Base-by-base conservation (phyloP, 1,140 invertebrate genomes). In the Lordiphosa clarofinis region DNA sequence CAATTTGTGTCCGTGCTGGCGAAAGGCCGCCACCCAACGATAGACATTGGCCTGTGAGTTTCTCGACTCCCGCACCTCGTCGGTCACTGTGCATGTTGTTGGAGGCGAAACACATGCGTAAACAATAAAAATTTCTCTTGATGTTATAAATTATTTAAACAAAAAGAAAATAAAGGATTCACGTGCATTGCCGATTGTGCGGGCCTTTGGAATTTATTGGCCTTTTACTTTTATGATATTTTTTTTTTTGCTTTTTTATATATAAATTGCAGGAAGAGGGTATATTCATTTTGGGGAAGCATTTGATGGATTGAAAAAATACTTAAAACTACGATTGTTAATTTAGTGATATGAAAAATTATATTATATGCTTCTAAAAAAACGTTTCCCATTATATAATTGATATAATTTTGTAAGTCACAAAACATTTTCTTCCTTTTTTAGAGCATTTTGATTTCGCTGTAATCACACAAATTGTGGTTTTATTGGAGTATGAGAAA, bases 11-110 rank as follows among this genome's bases (percentile, higher is more conserved):
- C 91, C 91, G 63, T 91, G 89, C 15, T 89, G 89, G 39, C 91
- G 89, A 75, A 91, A 91, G n/a, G 91, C 91, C 43, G 91, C 87
- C 40, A 91, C 89, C 60, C 90, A 90, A 40, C 89, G 90, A 59
- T 90, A 89, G 40, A 82, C 82, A 61, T 89, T 88, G 55, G 48
- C 61, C 62, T 89, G 87, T 15, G 69, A 49, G 42, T 88, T 87
- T 43, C 87, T 73, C 7, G 87, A 67, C 52, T 66, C 49, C 21
- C 67, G 69, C 59, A 72, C 64, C 60, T 88, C 78, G 31, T 88
- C 69, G 44, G 72, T 38, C 37, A 89, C 87, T 89, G 72, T 31
- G 24, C 9, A 13, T 31, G 6, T 31, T 31, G 24, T 49, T 28
- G 24, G 15, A 54, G 36, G 31, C 3, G 36, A 48, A 62, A 86